Evolutionary conservation across 2,888 invertebrate species (phyloP), one percentile per base, ranked within the genome.

Genomic region (Netelia fuscicornis): DNA sequence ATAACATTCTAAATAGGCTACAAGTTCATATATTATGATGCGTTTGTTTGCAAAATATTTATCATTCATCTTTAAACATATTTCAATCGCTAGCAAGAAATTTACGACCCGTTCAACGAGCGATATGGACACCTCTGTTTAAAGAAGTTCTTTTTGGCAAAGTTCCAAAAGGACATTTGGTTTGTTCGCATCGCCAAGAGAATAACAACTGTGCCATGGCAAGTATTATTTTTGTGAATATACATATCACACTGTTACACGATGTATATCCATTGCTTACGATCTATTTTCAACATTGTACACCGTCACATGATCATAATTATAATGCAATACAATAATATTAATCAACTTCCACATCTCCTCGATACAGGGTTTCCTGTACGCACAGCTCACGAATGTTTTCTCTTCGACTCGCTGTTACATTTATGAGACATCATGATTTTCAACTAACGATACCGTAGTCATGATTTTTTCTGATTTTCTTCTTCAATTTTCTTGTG

Each of bases 241-340:
- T 42, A 68, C 54, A 67, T 84, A 72, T 76, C 82, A 82, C 75
- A 80, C 86, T 76, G 74, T 64, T 70, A 85, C 74, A 52, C 81
- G 86, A 84, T 65, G 5, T 13, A 60, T 44, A 58, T 70, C 56
- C 20, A 13, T 62, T 37, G 65, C 67, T 81, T 67, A 75, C 52
- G 60, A 42, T 74, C 77, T 81, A 77, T 68, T 78, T 81, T 78
- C 1, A 58, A 77, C 71, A 37, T 25, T 68, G 58, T 44, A 42
- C 37, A 76, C 71, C n/a, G 60, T 56, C 80, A 62, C 65, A 52
- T 42, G 42, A 70, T 30, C 54, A 30, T 44, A 52, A 54, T 42
- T 62, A 37, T 37, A 74, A 68, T 44, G 78, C 71, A 52, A 76
- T 60, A 48, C 48, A 48, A 13, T 48, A 48, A 8, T 48, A 48